phyloP scores from a whole-genome alignment of 2,113 vertebrate species.

The Erpornis zantholeuca region DNA sequence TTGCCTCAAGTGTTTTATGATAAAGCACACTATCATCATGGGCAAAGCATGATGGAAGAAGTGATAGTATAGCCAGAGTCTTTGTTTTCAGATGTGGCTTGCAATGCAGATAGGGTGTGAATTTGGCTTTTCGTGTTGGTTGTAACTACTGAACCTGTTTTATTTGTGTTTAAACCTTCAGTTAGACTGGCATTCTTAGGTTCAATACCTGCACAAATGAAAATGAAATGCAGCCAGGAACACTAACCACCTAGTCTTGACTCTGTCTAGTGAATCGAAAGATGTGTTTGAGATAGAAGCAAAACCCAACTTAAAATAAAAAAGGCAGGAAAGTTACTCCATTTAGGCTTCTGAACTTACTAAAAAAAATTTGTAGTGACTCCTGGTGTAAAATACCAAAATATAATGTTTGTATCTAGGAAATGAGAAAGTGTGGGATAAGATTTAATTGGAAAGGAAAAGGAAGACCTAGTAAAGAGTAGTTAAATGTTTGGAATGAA shows the following conservation, averaged over 20 bases:
- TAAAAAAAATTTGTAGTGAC: not conserved
- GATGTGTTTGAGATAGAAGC: not conserved
- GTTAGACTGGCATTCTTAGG: not conserved
- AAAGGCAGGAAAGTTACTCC: not conserved
- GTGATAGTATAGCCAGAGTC: not conserved
- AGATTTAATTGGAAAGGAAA: not conserved
- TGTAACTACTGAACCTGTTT: not conserved
- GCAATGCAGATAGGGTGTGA: rapidly evolving
- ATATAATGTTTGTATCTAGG: not conserved
- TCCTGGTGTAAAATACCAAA: not conserved
- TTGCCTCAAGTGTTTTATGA: not conserved
- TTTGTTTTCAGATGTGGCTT: not conserved
- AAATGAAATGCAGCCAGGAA: not conserved
- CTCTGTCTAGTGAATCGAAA: not conserved
- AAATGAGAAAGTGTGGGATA: not conserved
- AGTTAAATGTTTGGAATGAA: not conserved
- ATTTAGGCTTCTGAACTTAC: not conserved
- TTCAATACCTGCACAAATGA: not conserved
- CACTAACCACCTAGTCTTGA: not conserved
- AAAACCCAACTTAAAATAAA: not conserved
- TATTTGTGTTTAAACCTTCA: not conserved
- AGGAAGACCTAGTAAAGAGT: not conserved
- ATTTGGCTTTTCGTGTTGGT: not conserved
- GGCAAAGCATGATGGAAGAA: not conserved
- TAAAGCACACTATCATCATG: not conserved